A percentile compares a stretch with the other conserved stretches of the same genome.
phyloP scores from a whole-genome alignment of 2,888 invertebrate species.

The Auanema sp. region DNA sequence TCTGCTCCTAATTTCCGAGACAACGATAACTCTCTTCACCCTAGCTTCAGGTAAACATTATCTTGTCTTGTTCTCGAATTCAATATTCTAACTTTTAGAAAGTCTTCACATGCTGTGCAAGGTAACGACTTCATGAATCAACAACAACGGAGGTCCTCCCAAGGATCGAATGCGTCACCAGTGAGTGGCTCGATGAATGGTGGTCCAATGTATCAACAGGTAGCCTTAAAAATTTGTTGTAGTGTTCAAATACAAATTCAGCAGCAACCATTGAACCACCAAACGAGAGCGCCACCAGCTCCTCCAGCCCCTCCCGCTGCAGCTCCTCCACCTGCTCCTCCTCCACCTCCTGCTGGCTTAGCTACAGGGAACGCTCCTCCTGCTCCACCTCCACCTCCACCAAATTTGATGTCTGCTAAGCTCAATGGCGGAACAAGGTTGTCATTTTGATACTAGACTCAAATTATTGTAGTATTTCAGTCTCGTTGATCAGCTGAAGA shows the following conservation, averaged over 20 bases:
- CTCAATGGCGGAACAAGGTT: not conserved
- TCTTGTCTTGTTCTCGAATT: too few relatives aligned
- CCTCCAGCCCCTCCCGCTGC: conserved; percentile 23
- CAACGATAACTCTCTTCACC: conserved; percentile 25
- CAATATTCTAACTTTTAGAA: conserved; percentile 21
- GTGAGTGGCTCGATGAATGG: not conserved
- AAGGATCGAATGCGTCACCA: conserved; percentile 28
- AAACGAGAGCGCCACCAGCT: conserved; percentile 13
- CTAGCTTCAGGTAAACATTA: conserved; percentile 13
- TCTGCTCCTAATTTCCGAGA: conserved; percentile 40
- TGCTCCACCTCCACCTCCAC: conserved; percentile 35
- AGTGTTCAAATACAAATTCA: not conserved
- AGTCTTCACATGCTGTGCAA: conserved; percentile 25
- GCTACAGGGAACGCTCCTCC: conserved; percentile 17
- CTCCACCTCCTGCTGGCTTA: conserved; percentile 29
- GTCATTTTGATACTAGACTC: not conserved
- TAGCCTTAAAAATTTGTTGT: not conserved
- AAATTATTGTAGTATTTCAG: not conserved
- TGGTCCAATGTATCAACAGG: not conserved
- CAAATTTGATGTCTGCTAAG: conserved; percentile 16
- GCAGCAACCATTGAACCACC: conserved; percentile 3
- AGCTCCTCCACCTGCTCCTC: conserved; percentile 24
- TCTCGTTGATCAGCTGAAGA: conserved; percentile 33
- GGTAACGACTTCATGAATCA: conserved; percentile 17
- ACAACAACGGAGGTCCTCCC: conserved; percentile 37